Percentiles rank a stretch among this genome's conserved stretches.
phyloP scores from a whole-genome alignment of 92 coral and sea anemone genomes.

The Epizoanthus illoricatus region DNA sequence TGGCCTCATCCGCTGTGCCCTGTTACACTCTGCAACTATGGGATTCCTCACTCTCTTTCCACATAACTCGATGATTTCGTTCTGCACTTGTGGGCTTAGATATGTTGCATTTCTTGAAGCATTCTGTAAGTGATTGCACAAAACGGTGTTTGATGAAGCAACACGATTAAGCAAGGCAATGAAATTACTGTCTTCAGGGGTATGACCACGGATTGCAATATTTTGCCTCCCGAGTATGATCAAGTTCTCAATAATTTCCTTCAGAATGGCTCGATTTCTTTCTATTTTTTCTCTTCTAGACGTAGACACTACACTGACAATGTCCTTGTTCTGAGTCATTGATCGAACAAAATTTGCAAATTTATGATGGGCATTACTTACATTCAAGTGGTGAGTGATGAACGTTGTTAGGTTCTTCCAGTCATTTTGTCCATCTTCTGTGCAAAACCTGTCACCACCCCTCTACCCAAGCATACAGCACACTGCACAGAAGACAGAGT shows the following conservation, averaged over 20 bases:
- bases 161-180: constrained; percentile 25
- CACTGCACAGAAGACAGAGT: constrained; percentile 19
- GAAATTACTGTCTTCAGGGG: constrained; percentile 28
- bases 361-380: constrained; percentile 16
- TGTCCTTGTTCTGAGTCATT: constrained; percentile 20
- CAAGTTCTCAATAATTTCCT: constrained; percentile 31
- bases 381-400: constrained; percentile 31
- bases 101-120: constrained; percentile 20
- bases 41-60: constrained; percentile 32
- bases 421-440: constrained; percentile 25
- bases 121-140: constrained; percentile 25
- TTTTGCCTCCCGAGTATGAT: constrained; percentile 27
- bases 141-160: constrained; percentile 23
- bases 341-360: constrained; percentile 27
- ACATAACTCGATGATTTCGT: constrained; percentile 20
- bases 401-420: constrained; percentile 29
- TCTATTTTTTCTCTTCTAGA: constrained; percentile 4
- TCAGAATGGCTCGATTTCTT: constrained; percentile 31
- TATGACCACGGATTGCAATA: constrained; percentile 28
- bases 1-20: constrained; percentile 32
- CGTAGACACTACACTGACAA: constrained; percentile 18
- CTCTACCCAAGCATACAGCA: constrained; percentile 26
- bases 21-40: constrained; percentile 30
- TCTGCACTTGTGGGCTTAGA: constrained; percentile 28
- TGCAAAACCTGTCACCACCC: constrained; percentile 20